Conservation (phyloP, 2,888 invertebrate species). For the Eristalinus sepulchralis region DNA sequence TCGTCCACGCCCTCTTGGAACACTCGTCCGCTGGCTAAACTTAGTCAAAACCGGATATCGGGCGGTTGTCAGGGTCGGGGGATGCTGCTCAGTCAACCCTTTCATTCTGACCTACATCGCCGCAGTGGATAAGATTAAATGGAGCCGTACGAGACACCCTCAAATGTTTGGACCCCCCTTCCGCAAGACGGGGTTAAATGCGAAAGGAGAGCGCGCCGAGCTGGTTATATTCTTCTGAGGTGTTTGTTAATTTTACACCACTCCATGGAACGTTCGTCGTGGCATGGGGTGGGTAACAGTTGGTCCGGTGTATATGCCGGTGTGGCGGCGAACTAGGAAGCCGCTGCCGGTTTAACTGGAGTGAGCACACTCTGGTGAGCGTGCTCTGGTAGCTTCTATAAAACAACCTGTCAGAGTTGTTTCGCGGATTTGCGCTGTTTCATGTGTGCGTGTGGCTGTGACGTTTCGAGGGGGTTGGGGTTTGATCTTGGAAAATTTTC, state of each 20-base stretch:
- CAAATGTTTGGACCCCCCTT: neutral
- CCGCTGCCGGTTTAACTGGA: neutral
- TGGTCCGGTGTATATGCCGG: neutral
- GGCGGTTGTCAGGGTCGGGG: neutral
- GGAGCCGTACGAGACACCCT: slow-evolving; percentile 2
- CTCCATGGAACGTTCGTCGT: neutral
- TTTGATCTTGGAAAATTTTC: neutral
- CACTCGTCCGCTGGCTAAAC: neutral
- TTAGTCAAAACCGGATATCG: slow-evolving; percentile 12
- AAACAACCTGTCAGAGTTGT: slow-evolving; percentile 55
- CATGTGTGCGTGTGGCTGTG: neutral
- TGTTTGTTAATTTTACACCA: slow-evolving; percentile 32
- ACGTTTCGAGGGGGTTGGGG: neutral
- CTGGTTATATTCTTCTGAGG: neutral
- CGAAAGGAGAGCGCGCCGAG: slow-evolving; percentile 5
- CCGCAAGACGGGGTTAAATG: slow-evolving; percentile 19
- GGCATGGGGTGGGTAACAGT: neutral
- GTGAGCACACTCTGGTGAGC: neutral
- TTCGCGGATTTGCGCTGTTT: slow-evolving; percentile 6
- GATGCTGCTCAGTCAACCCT: neutral
- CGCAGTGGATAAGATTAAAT: slow-evolving; percentile 32
- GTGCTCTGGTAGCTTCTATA: slow-evolving; percentile 3
- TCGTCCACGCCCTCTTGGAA: neutral
- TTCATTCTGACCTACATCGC: neutral
- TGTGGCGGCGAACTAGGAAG: slow-evolving; percentile 46